Evolutionary conservation across 2,113 vertebrate species (phyloP), one percentile per base, ranked within the genome.

Genomic region (Petrocephalus microphthalmus): DNA sequence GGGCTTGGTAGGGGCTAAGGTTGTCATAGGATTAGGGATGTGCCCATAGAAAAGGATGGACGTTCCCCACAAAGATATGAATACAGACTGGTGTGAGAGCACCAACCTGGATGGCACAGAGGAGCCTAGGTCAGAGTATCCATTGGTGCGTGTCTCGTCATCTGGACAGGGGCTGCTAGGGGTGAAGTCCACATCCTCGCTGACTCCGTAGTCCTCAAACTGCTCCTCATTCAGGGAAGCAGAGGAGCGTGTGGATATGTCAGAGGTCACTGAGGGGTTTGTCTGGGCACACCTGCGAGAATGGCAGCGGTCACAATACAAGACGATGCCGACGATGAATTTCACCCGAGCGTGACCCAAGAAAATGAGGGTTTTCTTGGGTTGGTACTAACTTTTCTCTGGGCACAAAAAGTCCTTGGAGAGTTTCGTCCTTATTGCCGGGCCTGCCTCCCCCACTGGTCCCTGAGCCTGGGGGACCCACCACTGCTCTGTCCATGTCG

Each of bases 141-240:
- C 96, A 78, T 98, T 98, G 91, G 96, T 97, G 90, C 97, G 96
- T 78, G 95, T 95, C 92, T 99, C 98, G 88, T 98, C 97, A 15
- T 98, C 98, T 0, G 95, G 96, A 88, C 96, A 96, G 83, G 98
- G 98, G 93, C 97, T 99, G 95, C 96, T 96, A 90, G 97, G 96
- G 91, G 93, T 94, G 92, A 96, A 99, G 92, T 99, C 98, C 51
- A 95, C 96, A 3, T 99, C 98, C 22, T 97, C 97, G 6, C 96
- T 97, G 92, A 97, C 98, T 5, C 98, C 98, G 60, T 99, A 99
- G 93, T 99, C 98, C 94, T 99, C 98, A 93, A 99, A 99, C 92
- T 99, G 98, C 89, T 99, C 98, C 95, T 99, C 98, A 13, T 96
- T 94, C 91, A 99, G 95, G 11, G 98, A 99, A 89, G 97, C 93